phyloP scores from a whole-genome alignment of 2,888 invertebrate genomes.

The Drosophila peninsularis region DNA sequence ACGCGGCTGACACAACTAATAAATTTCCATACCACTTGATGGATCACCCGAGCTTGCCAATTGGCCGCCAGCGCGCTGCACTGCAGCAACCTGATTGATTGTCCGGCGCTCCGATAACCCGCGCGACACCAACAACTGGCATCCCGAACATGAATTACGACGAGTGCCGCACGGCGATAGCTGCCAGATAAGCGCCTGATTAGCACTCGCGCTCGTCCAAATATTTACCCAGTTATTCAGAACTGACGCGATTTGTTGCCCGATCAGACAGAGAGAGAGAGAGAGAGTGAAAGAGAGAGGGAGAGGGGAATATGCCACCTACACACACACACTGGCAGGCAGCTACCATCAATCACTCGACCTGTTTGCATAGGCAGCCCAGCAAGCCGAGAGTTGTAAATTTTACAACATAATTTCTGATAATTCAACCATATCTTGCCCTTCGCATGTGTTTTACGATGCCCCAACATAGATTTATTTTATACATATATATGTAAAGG shows the following conservation, averaged over 20 bases:
- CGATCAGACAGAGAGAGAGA: slow-evolving; percentile 1
- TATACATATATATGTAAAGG: slow-evolving; percentile 16
- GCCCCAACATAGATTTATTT: slow-evolving; percentile 62
- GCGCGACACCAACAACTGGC: slow-evolving; percentile 7
- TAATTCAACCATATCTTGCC: slow-evolving; percentile 61
- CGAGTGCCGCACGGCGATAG: slow-evolving; percentile 37
- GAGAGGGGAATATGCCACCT: neutral
- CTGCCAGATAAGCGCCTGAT: slow-evolving; percentile 74
- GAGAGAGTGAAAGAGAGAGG: neutral
- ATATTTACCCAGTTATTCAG: slow-evolving; percentile 77
- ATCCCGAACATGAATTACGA: slow-evolving; percentile 60
- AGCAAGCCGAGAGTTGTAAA: slow-evolving; percentile 64
- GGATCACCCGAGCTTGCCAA: slow-evolving; percentile 49
- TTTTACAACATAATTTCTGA: slow-evolving; percentile 81
- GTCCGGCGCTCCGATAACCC: slow-evolving; percentile 57
- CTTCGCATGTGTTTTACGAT: slow-evolving; percentile 74
- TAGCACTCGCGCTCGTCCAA: slow-evolving; percentile 53
- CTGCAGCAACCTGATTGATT: slow-evolving; percentile 62
- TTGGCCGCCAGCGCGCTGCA: neutral
- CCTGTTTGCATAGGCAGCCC: slow-evolving; percentile 58
- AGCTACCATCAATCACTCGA: slow-evolving; percentile 66
- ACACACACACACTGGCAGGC: neutral
- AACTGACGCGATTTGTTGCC: slow-evolving; percentile 64
- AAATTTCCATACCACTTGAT: slow-evolving; percentile 59
- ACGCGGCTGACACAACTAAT: slow-evolving; percentile 75